Evolutionary conservation across 2,113 vertebrate species (phyloP).

Genomic region (Corydoras maculifer): DNA sequence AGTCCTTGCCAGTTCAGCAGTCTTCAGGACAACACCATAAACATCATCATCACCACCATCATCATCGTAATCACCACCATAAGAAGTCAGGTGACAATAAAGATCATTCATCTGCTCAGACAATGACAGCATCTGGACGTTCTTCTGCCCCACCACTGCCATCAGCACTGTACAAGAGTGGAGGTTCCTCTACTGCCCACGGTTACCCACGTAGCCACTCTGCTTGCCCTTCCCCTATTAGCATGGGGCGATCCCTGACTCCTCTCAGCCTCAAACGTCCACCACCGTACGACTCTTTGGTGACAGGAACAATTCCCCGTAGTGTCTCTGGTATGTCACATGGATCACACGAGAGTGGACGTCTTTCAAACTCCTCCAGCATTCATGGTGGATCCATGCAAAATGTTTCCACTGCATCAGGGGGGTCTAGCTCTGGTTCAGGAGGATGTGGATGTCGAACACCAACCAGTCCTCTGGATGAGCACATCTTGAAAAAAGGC

Average conservation of each 20-base stretch:
- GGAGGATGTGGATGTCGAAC: conserved; percentile 71
- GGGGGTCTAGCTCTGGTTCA: conserved; percentile 32
- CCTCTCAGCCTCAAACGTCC: conserved; percentile 90
- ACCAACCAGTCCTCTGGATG: conserved; percentile 88
- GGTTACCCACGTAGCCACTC: conserved; percentile 90
- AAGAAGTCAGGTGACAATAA: conserved; percentile 57
- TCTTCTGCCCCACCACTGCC: conserved; percentile 85
- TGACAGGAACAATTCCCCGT: conserved; percentile 81
- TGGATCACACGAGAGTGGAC: conserved; percentile 64
- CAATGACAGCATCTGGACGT: conserved; percentile 71
- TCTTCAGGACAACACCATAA: conserved; percentile 45
- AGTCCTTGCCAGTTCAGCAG: conserved; percentile 23
- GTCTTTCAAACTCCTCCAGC: conserved; percentile 72
- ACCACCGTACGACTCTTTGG: conserved; percentile 84
- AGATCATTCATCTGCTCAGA: conserved; percentile 67
- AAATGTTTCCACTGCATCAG: conserved; percentile 61
- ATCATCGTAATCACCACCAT: conserved; percentile 55
- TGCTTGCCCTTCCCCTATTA: conserved; percentile 87
- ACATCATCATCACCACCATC: conserved; percentile 57
- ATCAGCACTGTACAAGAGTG: conserved; percentile 76
- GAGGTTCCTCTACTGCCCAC: conserved; percentile 70
- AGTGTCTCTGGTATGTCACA: conserved; percentile 79
- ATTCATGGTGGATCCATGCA: conserved; percentile 74
- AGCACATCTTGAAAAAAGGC: conserved; percentile 79
- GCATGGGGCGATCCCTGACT: conserved; percentile 83